Evolutionary conservation across 2,888 invertebrate species (phyloP), one percentile per base, ranked within the genome.

Genomic region (Mechanitis messenoides): DNA sequence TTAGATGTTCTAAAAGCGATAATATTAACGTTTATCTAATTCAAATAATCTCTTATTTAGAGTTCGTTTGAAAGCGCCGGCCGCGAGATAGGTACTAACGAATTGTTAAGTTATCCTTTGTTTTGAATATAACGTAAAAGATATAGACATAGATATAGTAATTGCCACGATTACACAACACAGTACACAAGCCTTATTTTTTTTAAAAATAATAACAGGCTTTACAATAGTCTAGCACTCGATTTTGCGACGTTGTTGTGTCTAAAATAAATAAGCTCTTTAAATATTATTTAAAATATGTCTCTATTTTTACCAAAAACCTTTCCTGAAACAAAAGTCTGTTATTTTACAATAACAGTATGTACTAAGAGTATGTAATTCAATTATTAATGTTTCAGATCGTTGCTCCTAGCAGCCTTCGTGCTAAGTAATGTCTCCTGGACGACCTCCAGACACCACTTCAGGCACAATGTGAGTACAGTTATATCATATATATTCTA

Each of bases 381-480:
- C 9, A 20, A 20, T 20, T 72, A 81, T 83, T 11, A 56, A 65
- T 63, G 50, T 66, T 69, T 60, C 89, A 90, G 90, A 84, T 89
- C 85, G 81, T 85, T 89, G 87, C 82, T 89, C 11, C 47, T 88
- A 58, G 87, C 87, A 84, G 88, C 79, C 70, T 78, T 89, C 81
- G 75, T 88, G 68, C 73, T 89, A 81, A 81, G 84, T 83, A 84
- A 87, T 78, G 80, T 89, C 76, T 80, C 86, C 72, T 89, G 89
- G 89, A 85, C 87, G 45, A 74, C 82, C 35, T 86, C 87, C 33
- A 83, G 81, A 63, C 89, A 88, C 70, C 88, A 88, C 66, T 84
- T 76, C 65, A 75, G 80, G 81, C 86, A 89, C 72, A 85, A 87
- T 79, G 90, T 90, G 75, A 88, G 89, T 87, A 73, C 20, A 20